Evolutionary conservation across 1,140 invertebrate species (phyloP).

Genomic region (Coelopa frigida): DNA sequence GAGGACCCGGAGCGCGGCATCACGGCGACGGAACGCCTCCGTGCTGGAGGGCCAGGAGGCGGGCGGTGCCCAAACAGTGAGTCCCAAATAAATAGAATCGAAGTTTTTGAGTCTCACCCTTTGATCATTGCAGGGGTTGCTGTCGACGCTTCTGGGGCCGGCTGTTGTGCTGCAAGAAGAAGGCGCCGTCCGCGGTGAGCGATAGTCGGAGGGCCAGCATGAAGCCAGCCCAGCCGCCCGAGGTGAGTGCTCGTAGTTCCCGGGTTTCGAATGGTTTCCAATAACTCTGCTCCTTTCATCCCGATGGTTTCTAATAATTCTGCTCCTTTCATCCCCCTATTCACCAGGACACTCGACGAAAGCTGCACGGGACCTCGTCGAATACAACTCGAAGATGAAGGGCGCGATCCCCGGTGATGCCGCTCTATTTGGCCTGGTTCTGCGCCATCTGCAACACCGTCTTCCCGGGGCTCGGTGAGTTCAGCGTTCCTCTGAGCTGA

Average conservation of each 20-base stretch:
- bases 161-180: slow-evolving; percentile 39
- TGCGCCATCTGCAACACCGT: slow-evolving; percentile 80
- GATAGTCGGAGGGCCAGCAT: slow-evolving; percentile 53
- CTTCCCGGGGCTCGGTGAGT: slow-evolving; percentile 74
- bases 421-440: slow-evolving; percentile 72
- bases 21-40: slow-evolving; percentile 30
- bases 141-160: slow-evolving; percentile 36
- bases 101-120: background rate
- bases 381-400: slow-evolving; percentile 75
- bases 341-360: slow-evolving; percentile 68
- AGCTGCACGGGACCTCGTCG: slow-evolving; percentile 67
- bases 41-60: slow-evolving; percentile 33
- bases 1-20: slow-evolving; percentile 39
- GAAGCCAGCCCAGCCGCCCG: slow-evolving; percentile 53
- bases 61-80: slow-evolving; percentile 25
- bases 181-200: slow-evolving; percentile 31
- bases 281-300: no score
- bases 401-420: slow-evolving; percentile 84
- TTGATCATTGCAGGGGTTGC: slow-evolving; percentile 23
- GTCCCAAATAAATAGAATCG: slow-evolving; percentile 9
- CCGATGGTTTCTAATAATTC: no score
- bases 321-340: no score
- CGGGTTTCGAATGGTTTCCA: no score
- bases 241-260: slow-evolving; percentile 46
- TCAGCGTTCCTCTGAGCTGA: background rate